phyloP scores from a whole-genome alignment of 2,888 invertebrate genomes.

The Tipula lateralis region DNA sequence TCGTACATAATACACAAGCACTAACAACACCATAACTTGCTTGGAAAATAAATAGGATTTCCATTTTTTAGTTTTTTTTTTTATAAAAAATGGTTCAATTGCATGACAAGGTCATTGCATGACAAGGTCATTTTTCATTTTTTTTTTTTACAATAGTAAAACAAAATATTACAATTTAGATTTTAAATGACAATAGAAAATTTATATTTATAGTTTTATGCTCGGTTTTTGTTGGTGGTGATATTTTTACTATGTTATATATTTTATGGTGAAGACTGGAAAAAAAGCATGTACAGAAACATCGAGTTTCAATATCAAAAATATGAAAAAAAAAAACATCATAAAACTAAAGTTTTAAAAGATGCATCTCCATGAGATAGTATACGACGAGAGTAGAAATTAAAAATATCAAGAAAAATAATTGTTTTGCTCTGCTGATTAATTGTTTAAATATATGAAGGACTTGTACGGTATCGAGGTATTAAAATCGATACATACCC shows the following conservation, averaged over 20 bases:
- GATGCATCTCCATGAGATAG: no score
- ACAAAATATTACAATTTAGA: neutral
- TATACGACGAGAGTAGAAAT: no score
- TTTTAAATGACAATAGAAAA: constrained; percentile 4
- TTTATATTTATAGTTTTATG: neutral
- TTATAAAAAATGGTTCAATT: constrained; percentile 8
- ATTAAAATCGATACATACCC: no score
- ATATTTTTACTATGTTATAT: neutral
- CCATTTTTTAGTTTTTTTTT: neutral
- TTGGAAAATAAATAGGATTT: neutral
- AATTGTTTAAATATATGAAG: no score
- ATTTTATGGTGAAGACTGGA: neutral
- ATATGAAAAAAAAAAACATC: constrained; percentile 24
- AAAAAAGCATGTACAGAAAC: neutral
- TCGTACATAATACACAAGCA: neutral
- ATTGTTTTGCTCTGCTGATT: no score
- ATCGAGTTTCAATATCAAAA: neutral
- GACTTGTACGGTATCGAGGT: no score
- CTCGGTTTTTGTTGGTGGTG: neutral
- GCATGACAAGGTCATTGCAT: neutral
- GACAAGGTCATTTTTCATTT: neutral
- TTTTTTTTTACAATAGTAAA: neutral
- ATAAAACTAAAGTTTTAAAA: no score
- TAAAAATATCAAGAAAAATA: no score
- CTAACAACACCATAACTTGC: neutral